phyloP scores from a whole-genome alignment of 2,888 invertebrate species.

The Erebia aethiops region DNA sequence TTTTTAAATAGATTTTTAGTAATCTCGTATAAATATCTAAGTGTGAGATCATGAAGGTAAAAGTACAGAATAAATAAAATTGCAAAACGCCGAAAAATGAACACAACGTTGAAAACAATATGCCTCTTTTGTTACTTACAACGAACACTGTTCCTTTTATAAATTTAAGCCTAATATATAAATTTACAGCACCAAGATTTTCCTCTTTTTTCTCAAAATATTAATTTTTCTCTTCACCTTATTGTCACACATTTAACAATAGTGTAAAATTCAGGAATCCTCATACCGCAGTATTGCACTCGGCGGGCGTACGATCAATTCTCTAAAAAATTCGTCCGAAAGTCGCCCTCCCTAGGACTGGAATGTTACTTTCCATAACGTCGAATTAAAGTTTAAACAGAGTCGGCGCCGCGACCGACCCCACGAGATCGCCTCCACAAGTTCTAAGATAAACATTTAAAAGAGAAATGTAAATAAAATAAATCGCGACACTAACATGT shows the following conservation, averaged over 20 bases:
- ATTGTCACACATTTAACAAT: conserved; percentile 81
- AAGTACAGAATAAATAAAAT: conserved; percentile 78
- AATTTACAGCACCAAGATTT: conserved; percentile 84
- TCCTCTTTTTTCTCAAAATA: conserved; percentile 80
- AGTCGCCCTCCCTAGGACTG: conserved; percentile 53
- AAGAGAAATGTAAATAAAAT: conserved; percentile 56
- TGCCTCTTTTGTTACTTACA: conserved; percentile 80
- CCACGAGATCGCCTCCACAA: conserved; percentile 56
- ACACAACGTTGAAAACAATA: conserved; percentile 79
- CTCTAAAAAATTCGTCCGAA: conserved; percentile 45
- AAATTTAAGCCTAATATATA: conserved; percentile 83
- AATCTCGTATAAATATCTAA: conserved; percentile 83
- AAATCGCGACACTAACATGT: conserved; percentile 36
- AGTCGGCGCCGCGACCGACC: conserved; percentile 29
- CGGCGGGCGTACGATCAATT: conserved; percentile 50
- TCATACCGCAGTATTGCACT: conserved; percentile 79
- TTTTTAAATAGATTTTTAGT: conserved; percentile 72
- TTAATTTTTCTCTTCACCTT: conserved; percentile 78
- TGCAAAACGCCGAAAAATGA: conserved; percentile 76
- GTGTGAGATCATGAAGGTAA: conserved; percentile 81
- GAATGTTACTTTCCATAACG: conserved; percentile 60
- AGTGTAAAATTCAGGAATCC: conserved; percentile 78
- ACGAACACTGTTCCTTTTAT: conserved; percentile 78
- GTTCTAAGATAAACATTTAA: conserved; percentile 60
- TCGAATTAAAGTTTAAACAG: conserved; percentile 36